phyloP scores from a whole-genome alignment of 2,113 vertebrate species.

The Tragulus kanchil region DNA sequence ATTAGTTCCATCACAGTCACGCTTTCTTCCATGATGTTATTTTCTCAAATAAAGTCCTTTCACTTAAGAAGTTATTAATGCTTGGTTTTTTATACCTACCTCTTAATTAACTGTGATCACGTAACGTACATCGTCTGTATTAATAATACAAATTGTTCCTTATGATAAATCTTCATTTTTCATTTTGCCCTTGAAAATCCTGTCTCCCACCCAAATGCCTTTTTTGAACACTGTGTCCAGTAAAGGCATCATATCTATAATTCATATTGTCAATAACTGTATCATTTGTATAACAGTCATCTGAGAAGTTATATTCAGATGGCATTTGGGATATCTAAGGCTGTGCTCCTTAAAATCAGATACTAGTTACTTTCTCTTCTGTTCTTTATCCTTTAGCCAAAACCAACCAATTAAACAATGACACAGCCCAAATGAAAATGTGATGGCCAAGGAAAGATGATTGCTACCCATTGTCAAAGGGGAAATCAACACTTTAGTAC shows the following conservation, averaged over 20 bases:
- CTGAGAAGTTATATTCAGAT: constrained; percentile 80
- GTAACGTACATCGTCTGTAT: constrained; percentile 84
- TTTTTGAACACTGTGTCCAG: constrained; percentile 82
- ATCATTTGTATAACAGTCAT: constrained; percentile 77
- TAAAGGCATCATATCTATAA: constrained; percentile 84
- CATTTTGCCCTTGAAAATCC: constrained; percentile 84
- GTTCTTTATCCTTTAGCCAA: neutral
- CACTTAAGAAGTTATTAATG: constrained; percentile 81
- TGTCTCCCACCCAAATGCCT: constrained; percentile 82
- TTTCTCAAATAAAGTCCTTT: constrained; percentile 82
- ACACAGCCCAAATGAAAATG: constrained; percentile 69
- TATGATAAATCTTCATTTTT: constrained; percentile 85
- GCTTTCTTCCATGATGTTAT: constrained; percentile 69
- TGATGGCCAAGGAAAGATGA: constrained; percentile 68
- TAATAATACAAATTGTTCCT: constrained; percentile 84
- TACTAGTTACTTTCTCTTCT: constrained; percentile 39
- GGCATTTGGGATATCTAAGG: constrained; percentile 69
- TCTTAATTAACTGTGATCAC: constrained; percentile 84
- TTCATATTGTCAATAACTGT: constrained; percentile 78
- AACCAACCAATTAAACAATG: neutral
- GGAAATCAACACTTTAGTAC: constrained; percentile 8
- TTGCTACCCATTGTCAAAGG: constrained; percentile 11
- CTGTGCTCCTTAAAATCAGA: constrained; percentile 77
- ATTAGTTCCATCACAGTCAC: constrained; percentile 74
- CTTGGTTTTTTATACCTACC: constrained; percentile 74